Percentiles rank a stretch among this genome's conserved stretches.
Conservation (phyloP, 2,113 vertebrate species). For the Sprattus sprattus region DNA sequence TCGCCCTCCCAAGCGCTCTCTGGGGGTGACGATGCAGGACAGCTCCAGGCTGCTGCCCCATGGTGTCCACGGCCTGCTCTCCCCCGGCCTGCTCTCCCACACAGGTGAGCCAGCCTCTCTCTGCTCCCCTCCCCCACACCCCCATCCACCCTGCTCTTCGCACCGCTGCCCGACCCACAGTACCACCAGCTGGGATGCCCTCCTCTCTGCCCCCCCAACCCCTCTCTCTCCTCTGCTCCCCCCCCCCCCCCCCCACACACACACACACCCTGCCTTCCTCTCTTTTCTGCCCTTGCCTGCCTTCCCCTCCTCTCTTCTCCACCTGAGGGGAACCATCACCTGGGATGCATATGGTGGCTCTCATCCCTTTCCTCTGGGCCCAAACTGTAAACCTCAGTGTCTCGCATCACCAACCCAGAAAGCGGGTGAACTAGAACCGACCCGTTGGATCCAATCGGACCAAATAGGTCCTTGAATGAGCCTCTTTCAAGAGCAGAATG, state of each 20-base stretch:
- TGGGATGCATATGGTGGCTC: not conserved
- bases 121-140: no score
- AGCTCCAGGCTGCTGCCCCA: conserved; percentile 82
- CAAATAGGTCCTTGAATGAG: not conserved
- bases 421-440: not conserved
- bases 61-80: conserved; percentile 81
- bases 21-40: conserved; percentile 81
- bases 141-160: not conserved
- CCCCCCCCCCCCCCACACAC: not conserved
- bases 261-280: not conserved
- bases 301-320: not conserved
- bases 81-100: conserved; percentile 80
- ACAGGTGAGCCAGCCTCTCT: conserved; percentile 76
- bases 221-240: not conserved
- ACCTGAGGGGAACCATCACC: conserved; percentile 9
- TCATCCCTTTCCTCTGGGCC: not conserved
- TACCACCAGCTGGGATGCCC: not conserved
- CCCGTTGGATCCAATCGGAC: not conserved
- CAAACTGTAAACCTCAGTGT: not conserved
- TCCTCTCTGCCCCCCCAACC: not conserved
- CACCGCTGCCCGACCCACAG: not conserved
- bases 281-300: not conserved
- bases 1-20: conserved; percentile 86
- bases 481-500: not conserved
- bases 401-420: not conserved